These are phyloP conservation scores for Picus viridis DNA, from an alignment of 2,797 vertebrate genomes.

Conservation along the genomic window DNA sequence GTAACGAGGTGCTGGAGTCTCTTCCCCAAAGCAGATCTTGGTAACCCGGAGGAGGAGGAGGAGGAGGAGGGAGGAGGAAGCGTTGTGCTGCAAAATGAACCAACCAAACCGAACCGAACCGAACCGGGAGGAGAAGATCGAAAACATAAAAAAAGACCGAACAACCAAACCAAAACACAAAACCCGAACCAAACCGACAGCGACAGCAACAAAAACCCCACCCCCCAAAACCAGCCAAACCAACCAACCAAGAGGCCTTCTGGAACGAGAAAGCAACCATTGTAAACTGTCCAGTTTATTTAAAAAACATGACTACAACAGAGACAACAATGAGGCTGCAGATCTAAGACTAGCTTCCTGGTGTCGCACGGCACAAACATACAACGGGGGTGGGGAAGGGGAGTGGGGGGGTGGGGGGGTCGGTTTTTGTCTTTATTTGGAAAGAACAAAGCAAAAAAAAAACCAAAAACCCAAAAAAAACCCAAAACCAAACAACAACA, in stretches of 20 bases:
- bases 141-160: neutral
- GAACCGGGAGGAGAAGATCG: neutral
- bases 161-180: neutral
- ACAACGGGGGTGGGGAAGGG: conserved; percentile 38
- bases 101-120: neutral
- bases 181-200: neutral
- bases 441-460: conserved; percentile 79
- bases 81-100: conserved; percentile 59
- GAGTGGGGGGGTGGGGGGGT: neutral
- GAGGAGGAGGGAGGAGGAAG: conserved; percentile 78
- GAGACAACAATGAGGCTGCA: conserved; percentile 85
- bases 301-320: conserved; percentile 87
- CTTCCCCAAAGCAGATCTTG: conserved; percentile 74
- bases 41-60: conserved; percentile 72
- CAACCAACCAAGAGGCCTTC: conserved; percentile 62
- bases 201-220: neutral
- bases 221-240: neutral
- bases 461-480: too few species aligned
- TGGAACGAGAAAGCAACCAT: conserved; percentile 82
- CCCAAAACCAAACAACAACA: too few species aligned
- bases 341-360: conserved; percentile 87
- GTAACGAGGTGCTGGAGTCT: conserved; percentile 68
- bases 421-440: conserved; percentile 72
- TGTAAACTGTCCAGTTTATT: conserved; percentile 91
- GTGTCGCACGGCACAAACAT: conserved; percentile 80